Conservation (phyloP, 2,888 invertebrate genomes). For the Sphaerophoria taeniata region DNA sequence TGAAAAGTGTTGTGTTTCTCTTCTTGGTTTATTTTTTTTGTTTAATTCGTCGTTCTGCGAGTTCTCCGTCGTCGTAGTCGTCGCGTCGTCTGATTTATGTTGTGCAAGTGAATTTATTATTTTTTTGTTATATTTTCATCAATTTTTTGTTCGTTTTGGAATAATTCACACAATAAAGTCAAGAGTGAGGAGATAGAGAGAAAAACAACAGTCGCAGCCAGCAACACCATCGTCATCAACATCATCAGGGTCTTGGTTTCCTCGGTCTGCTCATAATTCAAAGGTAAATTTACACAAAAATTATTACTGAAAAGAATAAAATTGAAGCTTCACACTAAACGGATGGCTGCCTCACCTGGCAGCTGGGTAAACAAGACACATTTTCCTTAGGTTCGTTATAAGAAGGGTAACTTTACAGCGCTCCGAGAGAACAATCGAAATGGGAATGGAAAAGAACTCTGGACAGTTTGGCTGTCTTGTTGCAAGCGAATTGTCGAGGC, state of each 20-base stretch:
- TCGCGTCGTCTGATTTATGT: conserved; percentile 45
- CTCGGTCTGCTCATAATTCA: conserved; percentile 64
- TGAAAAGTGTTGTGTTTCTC: conserved; percentile 56
- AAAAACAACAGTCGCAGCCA: conserved; percentile 36
- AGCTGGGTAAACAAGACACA: conserved; percentile 66
- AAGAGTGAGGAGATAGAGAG: too few species aligned
- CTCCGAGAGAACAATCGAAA: conserved; percentile 45
- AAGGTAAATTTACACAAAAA: conserved; percentile 67
- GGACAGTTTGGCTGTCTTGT: conserved; percentile 38
- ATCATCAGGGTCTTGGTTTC: conserved; percentile 17
- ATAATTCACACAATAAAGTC: conserved; percentile 61
- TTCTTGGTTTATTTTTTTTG: conserved; percentile 7
- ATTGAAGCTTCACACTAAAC: conserved; percentile 59
- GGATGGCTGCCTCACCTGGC: conserved; percentile 45
- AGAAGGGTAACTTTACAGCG: conserved; percentile 37
- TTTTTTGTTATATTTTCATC: conserved; percentile 39
- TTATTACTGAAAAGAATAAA: conserved; percentile 51
- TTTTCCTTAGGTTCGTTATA: conserved; percentile 30
- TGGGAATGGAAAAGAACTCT: conserved; percentile 39
- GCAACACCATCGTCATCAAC: conserved; percentile 32
- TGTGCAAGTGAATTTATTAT: conserved; percentile 64
- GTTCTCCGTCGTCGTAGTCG: conserved; percentile 22
- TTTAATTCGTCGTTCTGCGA: background rate
- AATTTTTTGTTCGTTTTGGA: conserved; percentile 49
- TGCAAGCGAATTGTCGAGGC: too few species aligned